Evolutionary conservation across 2,113 vertebrate species (phyloP).

Genomic region (Tautogolabrus adspersus): DNA sequence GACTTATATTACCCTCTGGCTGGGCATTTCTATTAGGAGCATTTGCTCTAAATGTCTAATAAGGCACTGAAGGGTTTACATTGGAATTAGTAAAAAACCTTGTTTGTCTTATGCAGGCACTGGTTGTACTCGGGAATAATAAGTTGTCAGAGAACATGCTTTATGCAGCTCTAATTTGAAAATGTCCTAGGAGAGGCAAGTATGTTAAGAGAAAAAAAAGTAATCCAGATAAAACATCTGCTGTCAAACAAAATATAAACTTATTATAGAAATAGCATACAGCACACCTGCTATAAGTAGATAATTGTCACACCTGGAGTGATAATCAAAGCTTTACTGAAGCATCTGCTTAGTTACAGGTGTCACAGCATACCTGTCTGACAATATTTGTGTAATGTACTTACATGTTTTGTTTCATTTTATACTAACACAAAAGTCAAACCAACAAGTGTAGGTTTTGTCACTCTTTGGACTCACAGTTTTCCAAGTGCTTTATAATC

Average conservation of each 20-base stretch:
- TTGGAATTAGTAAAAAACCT: background rate
- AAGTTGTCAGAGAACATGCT: background rate
- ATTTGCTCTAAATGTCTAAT: too few relatives aligned
- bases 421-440: too few relatives aligned
- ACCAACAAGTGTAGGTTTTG: too few relatives aligned
- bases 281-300: background rate
- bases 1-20: background rate
- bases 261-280: background rate
- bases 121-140: background rate
- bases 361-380: too few relatives aligned
- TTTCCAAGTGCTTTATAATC: too few relatives aligned
- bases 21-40: too few relatives aligned
- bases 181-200: slow-evolving; percentile 3
- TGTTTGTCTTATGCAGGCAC: background rate
- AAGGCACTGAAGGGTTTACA: background rate
- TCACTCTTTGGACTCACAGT: too few relatives aligned
- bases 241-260: background rate
- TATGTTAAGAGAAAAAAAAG: slow-evolving; percentile 1
- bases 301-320: background rate
- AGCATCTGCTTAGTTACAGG: background rate
- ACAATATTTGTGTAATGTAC: too few relatives aligned
- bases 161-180: slow-evolving; percentile 4
- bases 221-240: background rate
- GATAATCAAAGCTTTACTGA: background rate
- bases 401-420: too few relatives aligned